These are phyloP conservation scores for Neolamprologus toae DNA, from an alignment of 2,113 vertebrate species.

Conservation along the genomic window DNA sequence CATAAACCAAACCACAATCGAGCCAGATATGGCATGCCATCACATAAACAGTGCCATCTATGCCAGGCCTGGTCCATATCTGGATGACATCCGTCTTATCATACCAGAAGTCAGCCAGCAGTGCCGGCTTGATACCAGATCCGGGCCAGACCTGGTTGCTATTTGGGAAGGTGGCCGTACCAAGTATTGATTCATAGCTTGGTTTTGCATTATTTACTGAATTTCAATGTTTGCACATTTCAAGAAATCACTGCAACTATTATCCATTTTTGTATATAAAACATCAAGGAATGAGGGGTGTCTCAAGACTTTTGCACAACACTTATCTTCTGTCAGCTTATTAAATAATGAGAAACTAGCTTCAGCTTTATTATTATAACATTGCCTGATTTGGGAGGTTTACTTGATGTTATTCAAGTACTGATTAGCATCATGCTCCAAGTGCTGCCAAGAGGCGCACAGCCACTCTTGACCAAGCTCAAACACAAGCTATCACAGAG, in stretches of 20 bases:
- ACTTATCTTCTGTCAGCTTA: neutral
- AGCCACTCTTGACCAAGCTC: neutral
- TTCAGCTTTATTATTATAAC: neutral
- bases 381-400: neutral
- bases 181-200: neutral
- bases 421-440: neutral
- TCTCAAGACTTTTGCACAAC: neutral
- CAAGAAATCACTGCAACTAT: neutral
- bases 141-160: neutral
- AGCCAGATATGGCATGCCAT: neutral
- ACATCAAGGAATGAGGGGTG: neutral
- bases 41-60: neutral
- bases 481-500: neutral
- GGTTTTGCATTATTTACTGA: neutral
- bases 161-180: neutral
- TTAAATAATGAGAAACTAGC: neutral
- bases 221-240: neutral
- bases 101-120: neutral
- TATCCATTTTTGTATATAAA: neutral
- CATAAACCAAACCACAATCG: neutral
- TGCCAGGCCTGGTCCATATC: neutral
- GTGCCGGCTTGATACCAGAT: neutral
- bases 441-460: neutral
- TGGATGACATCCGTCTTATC: neutral
- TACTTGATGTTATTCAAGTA: neutral